Evolutionary conservation across 2,797 vertebrate genomes (phyloP).

Genomic region (Aselliscus stoliczkanus): DNA sequence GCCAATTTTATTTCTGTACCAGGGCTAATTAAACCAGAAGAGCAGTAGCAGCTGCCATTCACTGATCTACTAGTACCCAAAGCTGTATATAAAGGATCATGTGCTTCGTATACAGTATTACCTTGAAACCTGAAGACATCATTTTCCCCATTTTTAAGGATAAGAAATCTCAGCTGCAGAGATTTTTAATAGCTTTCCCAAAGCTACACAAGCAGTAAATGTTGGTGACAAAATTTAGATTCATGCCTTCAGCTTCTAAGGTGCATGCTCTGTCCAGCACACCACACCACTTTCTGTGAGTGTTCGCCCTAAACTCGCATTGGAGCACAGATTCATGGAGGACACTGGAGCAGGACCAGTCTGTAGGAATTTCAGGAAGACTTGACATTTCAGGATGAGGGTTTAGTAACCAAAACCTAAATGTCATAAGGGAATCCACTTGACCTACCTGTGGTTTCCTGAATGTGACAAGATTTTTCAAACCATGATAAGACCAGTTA

Average conservation of each 20-base stretch:
- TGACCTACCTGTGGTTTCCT: not conserved
- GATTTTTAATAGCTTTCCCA: not conserved
- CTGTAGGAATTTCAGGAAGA: not conserved
- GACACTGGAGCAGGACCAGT: not conserved
- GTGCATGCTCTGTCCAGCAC: not conserved
- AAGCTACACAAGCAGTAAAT: not conserved
- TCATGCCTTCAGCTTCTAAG: not conserved
- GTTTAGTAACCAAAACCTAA: not conserved
- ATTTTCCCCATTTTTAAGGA: constrained; percentile 15
- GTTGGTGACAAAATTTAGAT: not conserved
- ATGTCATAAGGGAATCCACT: not conserved
- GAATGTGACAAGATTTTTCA: not conserved
- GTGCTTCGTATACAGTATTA: not conserved
- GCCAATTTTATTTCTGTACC: not conserved
- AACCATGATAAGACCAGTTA: not conserved
- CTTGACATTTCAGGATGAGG: not conserved
- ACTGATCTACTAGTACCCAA: not conserved
- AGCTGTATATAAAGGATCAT: not conserved
- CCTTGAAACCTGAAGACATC: not conserved
- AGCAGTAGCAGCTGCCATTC: not conserved
- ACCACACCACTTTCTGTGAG: not conserved
- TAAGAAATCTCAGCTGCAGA: not conserved
- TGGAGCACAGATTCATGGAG: not conserved
- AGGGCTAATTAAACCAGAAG: not conserved
- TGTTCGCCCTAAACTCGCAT: not conserved